A percentile compares a stretch with the other conserved stretches of the same genome.
phyloP scores from a whole-genome alignment of 2,888 invertebrate genomes.

The Eupeodes latifasciatus region DNA sequence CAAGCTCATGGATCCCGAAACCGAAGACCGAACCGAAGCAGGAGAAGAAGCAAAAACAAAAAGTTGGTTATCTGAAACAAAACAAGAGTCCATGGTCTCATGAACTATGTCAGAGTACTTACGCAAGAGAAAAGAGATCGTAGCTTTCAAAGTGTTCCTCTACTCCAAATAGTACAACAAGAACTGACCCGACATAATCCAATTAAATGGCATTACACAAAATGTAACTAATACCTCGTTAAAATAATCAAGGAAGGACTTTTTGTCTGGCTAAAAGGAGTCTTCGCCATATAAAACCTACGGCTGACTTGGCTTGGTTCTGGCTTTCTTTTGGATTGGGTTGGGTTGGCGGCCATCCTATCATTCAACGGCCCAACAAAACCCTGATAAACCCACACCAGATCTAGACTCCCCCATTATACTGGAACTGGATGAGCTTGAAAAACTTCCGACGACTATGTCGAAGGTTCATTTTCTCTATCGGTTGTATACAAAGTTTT shows the following conservation, averaged over 20 bases:
- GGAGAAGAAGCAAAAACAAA: constrained; percentile 50
- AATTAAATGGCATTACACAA: constrained; percentile 75
- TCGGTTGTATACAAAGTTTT: constrained; percentile 14
- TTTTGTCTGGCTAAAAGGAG: constrained; percentile 54
- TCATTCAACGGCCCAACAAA: constrained; percentile 12
- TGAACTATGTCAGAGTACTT: constrained; percentile 49
- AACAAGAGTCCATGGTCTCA: constrained; percentile 62
- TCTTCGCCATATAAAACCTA: constrained; percentile 23
- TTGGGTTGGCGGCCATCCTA: constrained; percentile 9
- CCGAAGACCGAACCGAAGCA: background rate
- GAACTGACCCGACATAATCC: constrained; percentile 74
- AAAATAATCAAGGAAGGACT: constrained; percentile 72
- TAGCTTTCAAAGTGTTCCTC: constrained; percentile 45
- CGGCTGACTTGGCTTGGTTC: constrained; percentile 1
- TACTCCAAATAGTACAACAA: constrained; percentile 48
- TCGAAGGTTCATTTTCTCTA: background rate
- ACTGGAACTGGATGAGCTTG: too few species aligned
- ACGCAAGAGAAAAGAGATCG: constrained; percentile 37
- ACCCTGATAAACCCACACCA: background rate
- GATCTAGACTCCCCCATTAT: too few species aligned
- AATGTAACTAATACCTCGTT: constrained; percentile 76
- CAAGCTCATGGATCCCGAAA: constrained; percentile 5
- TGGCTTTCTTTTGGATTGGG: background rate
- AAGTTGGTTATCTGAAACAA: constrained; percentile 55
- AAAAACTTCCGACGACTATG: background rate